These are phyloP conservation scores for Antennarius striatus DNA, from an alignment of 2,113 vertebrate genomes.

Conservation along the genomic window DNA sequence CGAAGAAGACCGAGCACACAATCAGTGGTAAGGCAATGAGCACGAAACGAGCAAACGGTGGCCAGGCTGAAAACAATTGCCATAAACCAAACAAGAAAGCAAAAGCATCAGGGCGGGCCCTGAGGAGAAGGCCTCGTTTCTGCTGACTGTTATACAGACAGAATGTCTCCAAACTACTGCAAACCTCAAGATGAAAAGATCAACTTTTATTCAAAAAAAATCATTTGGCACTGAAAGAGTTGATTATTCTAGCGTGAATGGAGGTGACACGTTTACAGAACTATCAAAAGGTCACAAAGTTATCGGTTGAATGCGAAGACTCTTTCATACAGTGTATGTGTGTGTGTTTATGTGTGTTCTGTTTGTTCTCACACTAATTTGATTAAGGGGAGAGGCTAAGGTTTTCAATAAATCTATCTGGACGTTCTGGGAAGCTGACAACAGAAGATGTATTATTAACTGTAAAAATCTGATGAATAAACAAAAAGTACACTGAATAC, in stretches of 20 bases:
- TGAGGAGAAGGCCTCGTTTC: constrained; percentile 85
- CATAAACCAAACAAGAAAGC: constrained; percentile 79
- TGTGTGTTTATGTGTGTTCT: not conserved
- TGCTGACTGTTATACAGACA: constrained; percentile 68
- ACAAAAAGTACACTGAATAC: not conserved
- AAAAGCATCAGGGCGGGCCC: constrained; percentile 73
- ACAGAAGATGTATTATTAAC: constrained; percentile 13
- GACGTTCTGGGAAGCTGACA: constrained; percentile 1
- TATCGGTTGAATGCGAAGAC: constrained; percentile 7
- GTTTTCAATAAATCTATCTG: constrained; percentile 7
- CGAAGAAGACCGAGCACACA: constrained; percentile 11
- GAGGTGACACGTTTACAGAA: too few relatives aligned
- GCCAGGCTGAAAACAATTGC: constrained; percentile 68
- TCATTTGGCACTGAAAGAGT: constrained; percentile 49
- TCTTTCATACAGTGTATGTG: not conserved
- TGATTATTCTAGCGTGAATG: not conserved
- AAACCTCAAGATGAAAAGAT: constrained; percentile 20
- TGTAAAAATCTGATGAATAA: constrained; percentile 43
- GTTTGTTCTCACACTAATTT: constrained; percentile 13
- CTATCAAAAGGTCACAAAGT: not conserved
- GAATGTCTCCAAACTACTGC: not conserved
- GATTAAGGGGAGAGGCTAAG: constrained; percentile 4
- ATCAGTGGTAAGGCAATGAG: constrained; percentile 66
- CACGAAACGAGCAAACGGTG: constrained; percentile 81
- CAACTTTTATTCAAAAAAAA: constrained; percentile 14